A percentile compares a stretch with the other conserved stretches of the same genome.
Conservation (phyloP, 1,140 invertebrate species). For the Drosophila persimilis region DNA sequence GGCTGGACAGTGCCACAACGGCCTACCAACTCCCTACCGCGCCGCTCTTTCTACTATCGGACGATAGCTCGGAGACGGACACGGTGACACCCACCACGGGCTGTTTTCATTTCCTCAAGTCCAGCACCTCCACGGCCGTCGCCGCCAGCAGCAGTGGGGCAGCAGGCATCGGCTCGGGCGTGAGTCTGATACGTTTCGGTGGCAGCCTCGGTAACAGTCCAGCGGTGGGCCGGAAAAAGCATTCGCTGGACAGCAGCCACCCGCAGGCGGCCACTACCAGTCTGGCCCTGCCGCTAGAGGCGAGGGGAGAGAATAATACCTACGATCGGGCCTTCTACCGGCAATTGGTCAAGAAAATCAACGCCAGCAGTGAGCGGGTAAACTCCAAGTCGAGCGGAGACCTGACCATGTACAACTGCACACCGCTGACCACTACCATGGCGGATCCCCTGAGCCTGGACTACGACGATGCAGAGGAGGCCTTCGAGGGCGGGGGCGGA, state of each 20-base stretch:
- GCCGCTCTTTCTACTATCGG: slow-evolving; percentile 30
- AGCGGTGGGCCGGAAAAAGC: slow-evolving; percentile 72
- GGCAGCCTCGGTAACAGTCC: slow-evolving; percentile 78
- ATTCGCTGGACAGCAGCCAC: slow-evolving; percentile 70
- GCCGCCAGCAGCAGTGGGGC: neutral
- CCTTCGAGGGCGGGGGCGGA: slow-evolving; percentile 21
- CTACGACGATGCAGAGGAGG: slow-evolving; percentile 26
- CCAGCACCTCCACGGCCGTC: slow-evolving; percentile 6
- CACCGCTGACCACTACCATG: slow-evolving; percentile 36
- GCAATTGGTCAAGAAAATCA: slow-evolving; percentile 64
- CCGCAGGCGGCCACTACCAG: slow-evolving; percentile 10
- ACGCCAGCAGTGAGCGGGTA: slow-evolving; percentile 65
- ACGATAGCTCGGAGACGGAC: slow-evolving; percentile 65
- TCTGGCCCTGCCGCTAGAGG: slow-evolving; percentile 1
- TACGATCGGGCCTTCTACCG: slow-evolving; percentile 80
- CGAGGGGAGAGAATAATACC: slow-evolving; percentile 68
- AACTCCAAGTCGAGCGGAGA: slow-evolving; percentile 82
- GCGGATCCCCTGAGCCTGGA: slow-evolving; percentile 5
- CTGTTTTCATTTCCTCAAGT: slow-evolving; percentile 67
- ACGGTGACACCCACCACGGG: slow-evolving; percentile 57
- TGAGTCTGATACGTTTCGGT: slow-evolving; percentile 51
- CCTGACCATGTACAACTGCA: slow-evolving; percentile 77
- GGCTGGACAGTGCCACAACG: slow-evolving; percentile 42
- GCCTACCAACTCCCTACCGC: slow-evolving; percentile 15
- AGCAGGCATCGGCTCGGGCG: slow-evolving; percentile 15